Percentiles rank a stretch among this genome's conserved stretches.
Evolutionary conservation across 2,888 invertebrate genomes (phyloP).

Genomic region (Drosophila siamana): DNA sequence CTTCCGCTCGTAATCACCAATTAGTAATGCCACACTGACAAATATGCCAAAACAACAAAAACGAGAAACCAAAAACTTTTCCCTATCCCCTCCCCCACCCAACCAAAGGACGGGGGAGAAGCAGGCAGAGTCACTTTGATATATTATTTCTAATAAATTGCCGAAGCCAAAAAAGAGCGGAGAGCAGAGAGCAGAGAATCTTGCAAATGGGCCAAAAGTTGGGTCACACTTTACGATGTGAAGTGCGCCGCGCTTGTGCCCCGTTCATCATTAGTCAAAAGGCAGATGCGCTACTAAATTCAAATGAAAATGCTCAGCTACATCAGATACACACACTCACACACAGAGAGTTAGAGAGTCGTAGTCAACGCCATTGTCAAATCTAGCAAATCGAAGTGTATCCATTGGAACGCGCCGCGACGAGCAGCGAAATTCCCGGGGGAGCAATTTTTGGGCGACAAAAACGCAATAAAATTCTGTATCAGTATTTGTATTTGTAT

Average conservation of each 20-base stretch:
- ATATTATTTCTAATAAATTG: conserved; percentile 84
- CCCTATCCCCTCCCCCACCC: background rate
- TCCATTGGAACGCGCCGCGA: conserved; percentile 65
- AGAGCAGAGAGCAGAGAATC: conserved; percentile 20
- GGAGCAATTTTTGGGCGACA: conserved; percentile 71
- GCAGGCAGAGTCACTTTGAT: conserved; percentile 73
- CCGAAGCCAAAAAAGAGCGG: conserved; percentile 29
- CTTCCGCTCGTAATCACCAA: conserved; percentile 84
- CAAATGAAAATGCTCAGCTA: conserved; percentile 57
- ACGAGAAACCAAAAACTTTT: conserved; percentile 38
- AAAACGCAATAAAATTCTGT: conserved; percentile 58
- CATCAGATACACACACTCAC: conserved; percentile 19
- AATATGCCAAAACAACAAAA: conserved; percentile 71
- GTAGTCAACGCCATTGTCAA: conserved; percentile 54
- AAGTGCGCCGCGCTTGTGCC: conserved; percentile 4
- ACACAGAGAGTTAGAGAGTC: conserved; percentile 8
- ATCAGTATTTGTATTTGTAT: conserved; percentile 12
- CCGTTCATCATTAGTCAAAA: conserved; percentile 69
- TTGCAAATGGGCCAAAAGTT: conserved; percentile 71
- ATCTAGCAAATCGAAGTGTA: conserved; percentile 77
- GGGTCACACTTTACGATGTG: conserved; percentile 62
- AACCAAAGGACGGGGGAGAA: background rate
- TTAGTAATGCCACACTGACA: conserved; percentile 83
- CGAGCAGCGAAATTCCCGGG: conserved; percentile 60
- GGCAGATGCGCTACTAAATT: conserved; percentile 58